A percentile compares a stretch with the other conserved stretches of the same genome.
phyloP scores from a whole-genome alignment of 2,888 invertebrate species.

The Philereme transversata region DNA sequence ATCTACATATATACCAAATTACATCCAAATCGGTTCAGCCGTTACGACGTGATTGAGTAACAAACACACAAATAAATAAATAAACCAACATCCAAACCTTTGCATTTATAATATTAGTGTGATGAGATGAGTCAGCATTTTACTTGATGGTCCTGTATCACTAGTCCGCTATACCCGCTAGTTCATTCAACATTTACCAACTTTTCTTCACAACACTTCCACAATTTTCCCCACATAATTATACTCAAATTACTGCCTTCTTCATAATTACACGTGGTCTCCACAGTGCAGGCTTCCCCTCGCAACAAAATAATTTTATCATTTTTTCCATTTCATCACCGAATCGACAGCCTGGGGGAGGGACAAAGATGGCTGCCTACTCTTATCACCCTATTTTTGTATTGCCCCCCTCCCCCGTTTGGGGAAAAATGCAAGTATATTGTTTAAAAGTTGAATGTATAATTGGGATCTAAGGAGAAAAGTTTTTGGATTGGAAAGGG shows the following conservation, averaged over 20 bases:
- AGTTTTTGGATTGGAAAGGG: slow-evolving; percentile 23
- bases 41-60: too few species aligned
- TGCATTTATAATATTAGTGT: too few species aligned
- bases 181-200: too few species aligned
- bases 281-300: slow-evolving; percentile 12
- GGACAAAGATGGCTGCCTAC: slow-evolving; percentile 68
- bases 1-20: too few species aligned
- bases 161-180: too few species aligned
- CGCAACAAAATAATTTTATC: slow-evolving; percentile 47
- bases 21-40: too few species aligned
- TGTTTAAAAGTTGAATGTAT: slow-evolving; percentile 18
- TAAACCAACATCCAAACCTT: too few species aligned
- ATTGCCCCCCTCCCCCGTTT: slow-evolving; percentile 54
- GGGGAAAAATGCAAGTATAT: slow-evolving; percentile 26
- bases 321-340: slow-evolving; percentile 42
- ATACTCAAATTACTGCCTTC: slow-evolving; percentile 11
- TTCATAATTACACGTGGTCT: slow-evolving; percentile 8
- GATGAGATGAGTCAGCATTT: too few species aligned
- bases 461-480: slow-evolving; percentile 23
- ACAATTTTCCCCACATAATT: slow-evolving; percentile 3
- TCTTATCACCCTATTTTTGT: slow-evolving; percentile 79
- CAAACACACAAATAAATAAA: too few species aligned
- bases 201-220: too few species aligned
- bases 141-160: too few species aligned
- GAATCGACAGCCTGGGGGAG: slow-evolving; percentile 61